Conservation (phyloP, 2,113 vertebrate genomes). For the Aldabrachelys gigantea region DNA sequence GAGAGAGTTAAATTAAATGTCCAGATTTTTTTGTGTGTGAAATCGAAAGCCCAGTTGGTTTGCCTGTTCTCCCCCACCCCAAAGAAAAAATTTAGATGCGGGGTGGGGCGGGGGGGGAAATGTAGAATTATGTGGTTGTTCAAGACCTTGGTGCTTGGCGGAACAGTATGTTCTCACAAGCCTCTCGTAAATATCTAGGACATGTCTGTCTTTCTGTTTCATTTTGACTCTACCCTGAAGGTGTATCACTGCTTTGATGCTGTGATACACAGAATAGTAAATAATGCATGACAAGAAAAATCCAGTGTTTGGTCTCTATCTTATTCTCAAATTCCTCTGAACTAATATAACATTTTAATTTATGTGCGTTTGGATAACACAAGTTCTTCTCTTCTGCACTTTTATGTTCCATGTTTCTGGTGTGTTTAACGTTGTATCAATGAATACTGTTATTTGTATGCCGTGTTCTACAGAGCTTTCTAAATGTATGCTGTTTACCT, state of each 20-base stretch:
- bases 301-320: background rate
- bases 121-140: background rate
- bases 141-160: background rate
- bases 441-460: background rate
- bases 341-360: slow-evolving; percentile 26
- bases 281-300: slow-evolving; percentile 29
- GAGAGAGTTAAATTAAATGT: slow-evolving; percentile 15
- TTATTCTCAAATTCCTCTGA: background rate
- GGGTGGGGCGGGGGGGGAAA: too few relatives aligned
- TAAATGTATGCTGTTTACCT: background rate
- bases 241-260: background rate
- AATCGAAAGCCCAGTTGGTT: background rate
- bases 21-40: background rate
- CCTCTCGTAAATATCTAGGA: slow-evolving; percentile 2
- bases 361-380: background rate
- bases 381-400: background rate
- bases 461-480: background rate
- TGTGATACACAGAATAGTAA: slow-evolving; percentile 8
- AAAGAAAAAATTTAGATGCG: background rate
- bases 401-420: background rate
- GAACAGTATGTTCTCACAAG: background rate
- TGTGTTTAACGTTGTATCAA: background rate
- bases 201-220: background rate
- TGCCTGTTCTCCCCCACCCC: background rate
- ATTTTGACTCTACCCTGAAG: slow-evolving; percentile 32